Base-by-base conservation (phyloP, 2,888 invertebrate species). In the Zele albiditarsus region DNA sequence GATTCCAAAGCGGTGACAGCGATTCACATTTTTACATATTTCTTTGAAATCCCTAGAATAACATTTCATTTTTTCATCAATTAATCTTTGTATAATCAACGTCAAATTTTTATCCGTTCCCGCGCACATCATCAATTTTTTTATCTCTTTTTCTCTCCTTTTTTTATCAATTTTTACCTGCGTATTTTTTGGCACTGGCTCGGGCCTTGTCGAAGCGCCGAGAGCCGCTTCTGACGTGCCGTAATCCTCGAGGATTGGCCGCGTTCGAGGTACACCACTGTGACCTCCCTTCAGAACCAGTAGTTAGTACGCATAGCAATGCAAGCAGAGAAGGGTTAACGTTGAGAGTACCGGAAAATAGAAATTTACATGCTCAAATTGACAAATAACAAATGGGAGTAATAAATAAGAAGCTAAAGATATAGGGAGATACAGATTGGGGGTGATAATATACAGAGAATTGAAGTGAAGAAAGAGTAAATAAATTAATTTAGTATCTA, bases 231-330 rank as follows among this genome's bases (percentile, higher is more conserved):
- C 88, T 82, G 87, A 84, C 82, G 87, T 85, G 86, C 84, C 82
- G 85, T 88, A 89, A 88, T 88, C 87, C 86, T 89, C 89, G 82
- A 87, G 87, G 82, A 88, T 88, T 80, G 88, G 88, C 88, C 89
- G 87, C 84, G 88, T 82, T 81, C 86, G 87, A 85, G 87, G 86
- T 84, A 87, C 86, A 85, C 84, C 87, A 87, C 85, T 87, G 82
- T 89, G 88, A 87, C 88, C 88, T 83, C 87, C 88, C 89, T 89
- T 89, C 84, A 87, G 88, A 88, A 89, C 85, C 87, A 85, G 86
- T 86, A 86, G 88, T 89, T 89, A 89, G 89, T 89, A 88, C 84
- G 86, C 85, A 88, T 85, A 87, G 85, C 85, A 86, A 87, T 86
- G 84, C 86, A 88, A 87, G 86, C 86, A 86, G 81, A 87, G 84